Evolutionary conservation across 2,113 vertebrate genomes (phyloP), one percentile per base, ranked within the genome.

Genomic region (Takifugu flavidus): DNA sequence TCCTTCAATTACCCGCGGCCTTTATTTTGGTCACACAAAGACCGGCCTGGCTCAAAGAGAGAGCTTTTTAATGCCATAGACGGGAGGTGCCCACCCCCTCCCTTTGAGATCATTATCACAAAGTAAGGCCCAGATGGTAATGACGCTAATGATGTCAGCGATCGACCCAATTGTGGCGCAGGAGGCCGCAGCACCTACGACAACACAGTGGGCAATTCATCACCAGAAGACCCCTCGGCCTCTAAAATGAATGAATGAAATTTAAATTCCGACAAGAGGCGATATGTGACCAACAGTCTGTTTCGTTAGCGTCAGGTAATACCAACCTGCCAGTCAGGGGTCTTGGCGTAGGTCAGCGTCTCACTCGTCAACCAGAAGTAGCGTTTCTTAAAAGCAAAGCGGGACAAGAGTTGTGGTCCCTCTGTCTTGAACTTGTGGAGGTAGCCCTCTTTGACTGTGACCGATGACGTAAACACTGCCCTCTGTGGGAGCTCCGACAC

Each of bases 331-430:
- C 92, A 91, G 43, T 92, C 89, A 0, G 92, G 86, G 4, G 78
- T 88, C 86, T 93, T 97, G 83, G 94, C 89, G 27, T 91, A 95
- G 66, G 91, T 90, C 26, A 98, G 83, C 0, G 83, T 85, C 82
- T 94, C 90, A 11, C 89, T 89, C 2, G 88, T 96, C 67, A 98
- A 86, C 92, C 94, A 92, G 90, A 97, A 95, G 74, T 95, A 95
- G 34, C 93, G 92, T 72, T 96, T 97, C 90, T 95, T 95, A 82
- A 95, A 96, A 72, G 93, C 66, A 2, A 96, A 95, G 61, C 93
- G 89, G 0, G 93, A 90, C 53, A 95, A 87, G 67, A 95, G 86
- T 34, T 91, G 51, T 0, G 82, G 51, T 0, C 89, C 88, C 65
- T 91, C 83, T 0, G 91, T 88, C 42, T 90, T 91, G 74, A 90